These are phyloP conservation scores for Stenichneumon culpator DNA, from an alignment of 2,888 invertebrate genomes.

Conservation along the genomic window DNA sequence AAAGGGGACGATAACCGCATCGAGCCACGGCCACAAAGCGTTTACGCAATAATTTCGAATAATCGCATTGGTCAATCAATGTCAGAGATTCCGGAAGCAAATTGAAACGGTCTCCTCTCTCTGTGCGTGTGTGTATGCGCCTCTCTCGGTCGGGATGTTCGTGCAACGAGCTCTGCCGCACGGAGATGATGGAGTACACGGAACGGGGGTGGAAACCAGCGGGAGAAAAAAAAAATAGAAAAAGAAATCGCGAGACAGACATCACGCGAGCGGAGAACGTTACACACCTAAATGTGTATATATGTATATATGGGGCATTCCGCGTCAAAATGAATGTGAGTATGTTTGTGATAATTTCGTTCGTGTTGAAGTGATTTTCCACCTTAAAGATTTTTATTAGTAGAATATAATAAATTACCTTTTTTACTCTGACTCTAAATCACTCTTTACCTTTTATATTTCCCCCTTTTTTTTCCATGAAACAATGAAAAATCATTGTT, in stretches of 20 bases:
- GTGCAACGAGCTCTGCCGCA: conserved; percentile 28
- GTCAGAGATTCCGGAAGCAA: conserved; percentile 64
- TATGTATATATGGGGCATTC: background rate
- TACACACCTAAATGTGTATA: background rate
- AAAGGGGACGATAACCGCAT: conserved; percentile 33
- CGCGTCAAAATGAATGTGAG: no score
- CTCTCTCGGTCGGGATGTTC: conserved; percentile 25
- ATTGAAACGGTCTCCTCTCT: conserved; percentile 50
- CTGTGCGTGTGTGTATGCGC: conserved; percentile 3
- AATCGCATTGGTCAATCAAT: conserved; percentile 68
- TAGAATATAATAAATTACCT: no score
- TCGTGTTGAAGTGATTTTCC: no score
- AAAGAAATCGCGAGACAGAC: conserved; percentile 43
- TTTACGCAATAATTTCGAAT: conserved; percentile 64
- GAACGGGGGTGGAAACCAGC: conserved; percentile 22
- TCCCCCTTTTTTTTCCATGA: no score
- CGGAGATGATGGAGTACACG: conserved; percentile 52
- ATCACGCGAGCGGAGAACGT: conserved; percentile 52
- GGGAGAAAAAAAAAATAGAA: conserved; percentile 3
- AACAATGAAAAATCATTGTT: no score
- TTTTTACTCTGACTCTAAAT: no score
- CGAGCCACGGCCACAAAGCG: conserved; percentile 22
- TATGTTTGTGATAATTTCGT: no score
- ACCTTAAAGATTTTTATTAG: no score
- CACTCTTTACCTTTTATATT: no score